Percentiles rank a stretch among this genome's conserved stretches.
Conservation (phyloP, 1,140 invertebrate genomes). For the Hyphantria cunea region DNA sequence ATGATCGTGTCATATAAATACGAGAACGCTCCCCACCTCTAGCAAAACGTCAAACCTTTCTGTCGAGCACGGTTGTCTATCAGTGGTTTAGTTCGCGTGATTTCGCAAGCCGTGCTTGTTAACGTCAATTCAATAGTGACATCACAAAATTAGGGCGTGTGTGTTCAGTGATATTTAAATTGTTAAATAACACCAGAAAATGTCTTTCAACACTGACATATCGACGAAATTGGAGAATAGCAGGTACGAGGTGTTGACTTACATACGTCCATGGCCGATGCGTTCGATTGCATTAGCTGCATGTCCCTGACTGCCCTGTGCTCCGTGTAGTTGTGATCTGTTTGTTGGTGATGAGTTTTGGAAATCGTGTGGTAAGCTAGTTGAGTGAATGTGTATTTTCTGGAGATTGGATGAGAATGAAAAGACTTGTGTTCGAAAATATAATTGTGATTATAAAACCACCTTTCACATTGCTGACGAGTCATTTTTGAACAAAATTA, state of each 20-base stretch:
- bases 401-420: slow-evolving; percentile 2
- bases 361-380: slow-evolving; percentile 21
- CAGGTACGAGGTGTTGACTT: slow-evolving; percentile 60
- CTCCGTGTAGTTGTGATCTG: slow-evolving; percentile 8
- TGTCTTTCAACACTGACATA: slow-evolving; percentile 78
- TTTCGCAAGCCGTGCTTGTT: slow-evolving; percentile 61
- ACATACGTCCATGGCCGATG: slow-evolving; percentile 20
- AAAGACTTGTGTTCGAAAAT: slow-evolving; percentile 11
- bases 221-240: slow-evolving; percentile 76
- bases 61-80: slow-evolving; percentile 59
- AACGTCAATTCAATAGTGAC: slow-evolving; percentile 63
- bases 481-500: slow-evolving; percentile 16
- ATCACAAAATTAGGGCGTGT: slow-evolving; percentile 56
- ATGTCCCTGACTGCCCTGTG: slow-evolving; percentile 33
- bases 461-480: slow-evolving; percentile 36
- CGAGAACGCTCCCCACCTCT: slow-evolving; percentile 67
- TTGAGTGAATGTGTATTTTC: slow-evolving; percentile 7
- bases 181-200: slow-evolving; percentile 73
- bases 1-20: slow-evolving; percentile 77
- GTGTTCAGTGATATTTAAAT: slow-evolving; percentile 77
- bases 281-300: slow-evolving; percentile 26
- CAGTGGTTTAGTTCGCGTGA: slow-evolving; percentile 59
- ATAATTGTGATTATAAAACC: neutral
- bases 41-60: slow-evolving; percentile 71
- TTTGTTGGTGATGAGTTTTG: slow-evolving; percentile 33